Evolutionary conservation across 1,140 invertebrate species (phyloP), one percentile per base, ranked within the genome.

Genomic region (Zaprionus capensis): DNA sequence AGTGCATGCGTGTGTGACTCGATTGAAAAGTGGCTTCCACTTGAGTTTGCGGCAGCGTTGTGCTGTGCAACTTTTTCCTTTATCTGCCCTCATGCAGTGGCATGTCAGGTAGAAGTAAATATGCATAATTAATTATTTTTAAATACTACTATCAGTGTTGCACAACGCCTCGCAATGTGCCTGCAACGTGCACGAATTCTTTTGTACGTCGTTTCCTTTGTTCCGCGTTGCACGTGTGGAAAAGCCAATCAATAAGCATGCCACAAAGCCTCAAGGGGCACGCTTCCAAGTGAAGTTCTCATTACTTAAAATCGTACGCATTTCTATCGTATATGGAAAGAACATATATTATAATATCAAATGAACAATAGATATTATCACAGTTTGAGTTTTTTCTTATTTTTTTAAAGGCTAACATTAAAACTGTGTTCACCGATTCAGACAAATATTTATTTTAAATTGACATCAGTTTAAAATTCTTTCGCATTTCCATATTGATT

Each of bases 61-160:
- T 41, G 46, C 38, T n/a, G 36, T 31, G 20, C 34, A 69, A 44
- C 66, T 67, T 55, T 71, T 14, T 46, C 22, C 6, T 70, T 68
- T 61, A 34, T 66, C 38, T 63, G 14, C 22, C 51, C 24, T 34
- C 22, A 11, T 69, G 57, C 65, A 74, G 49, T 41, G 49, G 58
- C 51, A 77, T 78, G 17, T 3, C 55, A 59, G 20, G 55, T 71
- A 51, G 55, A 61, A 70, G 53, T 65, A 74, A 66, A 85, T 62
- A 62, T 83, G 61, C 46, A 87, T 86, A 75, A 80, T 83, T 87
- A 83, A 86, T 80, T 86, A 61, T 76, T 68, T 76, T 71, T 68
- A 59, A 62, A 56, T 75, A 57, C 56, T 67, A 15, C 49, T 66
- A 71, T 63, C 73, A 58, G 44, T 14, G 28, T 57, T 80, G 72